Evolutionary conservation across 2,797 vertebrate genomes (phyloP), one percentile per base, ranked within the genome.

Genomic region (Ctenopoma kingsleyae): DNA sequence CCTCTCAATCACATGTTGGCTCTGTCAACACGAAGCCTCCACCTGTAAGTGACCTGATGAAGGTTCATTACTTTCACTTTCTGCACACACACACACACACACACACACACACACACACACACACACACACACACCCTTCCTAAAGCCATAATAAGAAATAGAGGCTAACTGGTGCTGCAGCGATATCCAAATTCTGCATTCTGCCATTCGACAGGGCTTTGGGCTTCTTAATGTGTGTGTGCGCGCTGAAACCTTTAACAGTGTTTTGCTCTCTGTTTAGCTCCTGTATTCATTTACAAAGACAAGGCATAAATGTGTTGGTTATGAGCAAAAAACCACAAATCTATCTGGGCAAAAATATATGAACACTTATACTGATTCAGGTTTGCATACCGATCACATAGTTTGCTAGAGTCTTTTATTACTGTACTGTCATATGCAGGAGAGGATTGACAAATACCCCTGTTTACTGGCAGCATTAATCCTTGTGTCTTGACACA

Each of bases 101-200:
- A 72, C 43, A 62, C 46, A 68, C 71, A 32, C 36, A 58, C 63
- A 71, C 43, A 60, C 46, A 66, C 71, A 32, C 36, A 58, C 63
- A 72, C 43, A 62, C 46, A 68, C 71, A 25, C 60, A 72, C 43
- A 62, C 46, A 68, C 70, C 13, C 70, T 52, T 70, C 10, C 17
- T 58, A 44, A 77, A 62, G 68, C 56, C 56, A 78, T 66, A 54
- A 74, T 55, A 86, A 76, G 62, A 83, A 20, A 85, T 49, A 49
- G 40, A 71, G 70, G 57, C 52, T 59, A 80, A 73, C 59, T 65
- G 62, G 60, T 81, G 72, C 83, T 90, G 89, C 88, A 87, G 87
- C 55, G 41, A 74, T 71, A 76, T 65, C 53, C 52, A 77, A 83
- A 87, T 76, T 73, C 78, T 81, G 83, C 81, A 76, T 83, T 82